Evolutionary conservation across 2,888 invertebrate species (phyloP).

Genomic region (Pachliopta kotzebuea): DNA sequence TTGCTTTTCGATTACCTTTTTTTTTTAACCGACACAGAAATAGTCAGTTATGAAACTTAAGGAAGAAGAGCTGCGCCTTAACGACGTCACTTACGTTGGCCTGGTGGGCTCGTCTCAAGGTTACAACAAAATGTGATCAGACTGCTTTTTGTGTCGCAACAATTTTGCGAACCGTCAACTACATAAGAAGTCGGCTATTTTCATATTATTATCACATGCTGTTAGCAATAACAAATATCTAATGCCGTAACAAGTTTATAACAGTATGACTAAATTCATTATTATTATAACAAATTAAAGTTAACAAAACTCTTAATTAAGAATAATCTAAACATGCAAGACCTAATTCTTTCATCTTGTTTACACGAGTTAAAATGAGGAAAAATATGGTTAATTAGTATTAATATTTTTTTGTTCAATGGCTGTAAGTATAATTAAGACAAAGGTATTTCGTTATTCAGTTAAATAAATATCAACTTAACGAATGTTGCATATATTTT

Average conservation of each 20-base stretch:
- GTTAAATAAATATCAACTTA: conserved; percentile 6
- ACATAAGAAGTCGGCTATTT: too few species aligned
- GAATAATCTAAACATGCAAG: background rate
- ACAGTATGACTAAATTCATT: conserved; percentile 13
- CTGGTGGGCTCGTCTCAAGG: conserved; percentile 59
- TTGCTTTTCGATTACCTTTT: conserved; percentile 17
- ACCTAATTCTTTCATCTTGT: background rate
- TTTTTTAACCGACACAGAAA: conserved; percentile 12
- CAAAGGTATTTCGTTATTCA: conserved; percentile 20
- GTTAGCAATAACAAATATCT: too few species aligned
- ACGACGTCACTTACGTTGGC: conserved; percentile 40
- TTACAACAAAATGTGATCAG: conserved; percentile 51
- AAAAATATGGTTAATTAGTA: conserved; percentile 19
- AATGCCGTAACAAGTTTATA: too few species aligned
- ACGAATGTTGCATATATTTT: conserved; percentile 13
- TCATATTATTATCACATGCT: too few species aligned
- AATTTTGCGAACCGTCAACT: conserved; percentile 35
- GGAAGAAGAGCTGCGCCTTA: conserved; percentile 37
- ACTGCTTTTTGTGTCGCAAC: conserved; percentile 48
- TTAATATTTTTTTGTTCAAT: background rate
- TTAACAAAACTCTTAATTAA: background rate
- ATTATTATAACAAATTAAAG: background rate
- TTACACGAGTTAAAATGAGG: conserved; percentile 10
- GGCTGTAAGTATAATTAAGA: conserved; percentile 20
- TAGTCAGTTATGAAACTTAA: conserved; percentile 27